phyloP scores from a whole-genome alignment of 2,797 vertebrate genomes.

The Parauchenoglanis punctatus region DNA sequence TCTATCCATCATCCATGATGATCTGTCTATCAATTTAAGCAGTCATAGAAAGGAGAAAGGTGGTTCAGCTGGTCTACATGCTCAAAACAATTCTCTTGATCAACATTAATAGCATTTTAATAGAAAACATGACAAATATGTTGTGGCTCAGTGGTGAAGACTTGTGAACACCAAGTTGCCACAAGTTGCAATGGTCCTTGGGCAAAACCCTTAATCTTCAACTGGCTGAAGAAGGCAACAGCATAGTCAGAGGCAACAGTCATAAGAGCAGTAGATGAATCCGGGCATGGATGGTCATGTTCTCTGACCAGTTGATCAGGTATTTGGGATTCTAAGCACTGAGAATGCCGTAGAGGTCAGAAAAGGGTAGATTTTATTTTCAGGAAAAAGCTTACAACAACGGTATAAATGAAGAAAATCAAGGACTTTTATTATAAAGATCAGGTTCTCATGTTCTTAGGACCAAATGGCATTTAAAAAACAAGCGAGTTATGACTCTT shows the following conservation, averaged over 20 bases:
- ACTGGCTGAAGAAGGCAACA: not conserved
- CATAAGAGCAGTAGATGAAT: not conserved
- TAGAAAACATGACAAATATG: not conserved
- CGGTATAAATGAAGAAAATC: not conserved
- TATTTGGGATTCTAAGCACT: not conserved
- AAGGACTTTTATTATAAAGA: not conserved
- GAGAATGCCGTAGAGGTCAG: not conserved
- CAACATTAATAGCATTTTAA: not conserved
- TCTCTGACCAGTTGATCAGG: not conserved
- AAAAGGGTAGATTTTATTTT: not conserved
- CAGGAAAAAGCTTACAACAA: not conserved
- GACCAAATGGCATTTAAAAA: not conserved
- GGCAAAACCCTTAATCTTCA: not conserved
- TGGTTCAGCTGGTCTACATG: not conserved
- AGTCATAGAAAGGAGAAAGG: not conserved
- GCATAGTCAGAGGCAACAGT: not conserved
- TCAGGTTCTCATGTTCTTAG: not conserved
- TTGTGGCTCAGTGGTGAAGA: not conserved
- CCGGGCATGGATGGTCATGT: not conserved
- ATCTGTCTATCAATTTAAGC: not conserved
- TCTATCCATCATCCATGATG: not conserved
- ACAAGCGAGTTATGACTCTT: not conserved
- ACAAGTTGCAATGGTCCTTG: not conserved
- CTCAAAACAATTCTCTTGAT: not conserved
- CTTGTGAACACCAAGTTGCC: not conserved